Percentiles rank a stretch among this genome's conserved stretches.
Evolutionary conservation across 2,113 vertebrate genomes (phyloP).

Genomic region (Sphyrna mokarran): DNA sequence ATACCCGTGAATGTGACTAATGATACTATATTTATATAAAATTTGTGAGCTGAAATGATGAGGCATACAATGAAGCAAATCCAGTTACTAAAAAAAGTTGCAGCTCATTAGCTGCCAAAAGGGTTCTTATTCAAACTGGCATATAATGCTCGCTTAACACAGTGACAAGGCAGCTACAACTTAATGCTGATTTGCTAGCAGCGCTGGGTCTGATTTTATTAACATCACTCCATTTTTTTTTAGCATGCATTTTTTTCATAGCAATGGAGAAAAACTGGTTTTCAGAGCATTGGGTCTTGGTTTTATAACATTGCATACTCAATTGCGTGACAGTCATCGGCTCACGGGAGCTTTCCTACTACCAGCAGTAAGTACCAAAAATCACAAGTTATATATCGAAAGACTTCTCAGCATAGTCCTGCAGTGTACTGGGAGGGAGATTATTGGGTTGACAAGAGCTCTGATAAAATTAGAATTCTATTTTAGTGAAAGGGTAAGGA

Average conservation of each 20-base stretch:
- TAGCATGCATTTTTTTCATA: not conserved
- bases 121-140: not conserved
- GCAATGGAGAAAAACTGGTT: not conserved
- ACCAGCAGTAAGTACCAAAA: not conserved
- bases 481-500: not conserved
- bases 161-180: not conserved
- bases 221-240: not conserved
- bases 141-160: not conserved
- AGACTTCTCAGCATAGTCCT: not conserved
- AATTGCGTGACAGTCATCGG: not conserved
- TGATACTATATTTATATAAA: slow-evolving; percentile 10
- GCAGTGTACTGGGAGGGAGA: not conserved
- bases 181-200: not conserved
- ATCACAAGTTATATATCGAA: not conserved
- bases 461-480: not conserved
- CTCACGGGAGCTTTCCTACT: not conserved
- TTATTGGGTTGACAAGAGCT: not conserved
- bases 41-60: not conserved
- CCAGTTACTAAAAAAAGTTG: not conserved
- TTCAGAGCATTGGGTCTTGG: not conserved
- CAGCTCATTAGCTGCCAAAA: not conserved
- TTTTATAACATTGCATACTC: not conserved
- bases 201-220: not conserved
- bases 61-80: not conserved
- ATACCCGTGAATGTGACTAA: not conserved